Percentiles rank a stretch among this genome's conserved stretches.
Conservation (phyloP, 2,113 vertebrate genomes). For the Grammatotria lemairii region DNA sequence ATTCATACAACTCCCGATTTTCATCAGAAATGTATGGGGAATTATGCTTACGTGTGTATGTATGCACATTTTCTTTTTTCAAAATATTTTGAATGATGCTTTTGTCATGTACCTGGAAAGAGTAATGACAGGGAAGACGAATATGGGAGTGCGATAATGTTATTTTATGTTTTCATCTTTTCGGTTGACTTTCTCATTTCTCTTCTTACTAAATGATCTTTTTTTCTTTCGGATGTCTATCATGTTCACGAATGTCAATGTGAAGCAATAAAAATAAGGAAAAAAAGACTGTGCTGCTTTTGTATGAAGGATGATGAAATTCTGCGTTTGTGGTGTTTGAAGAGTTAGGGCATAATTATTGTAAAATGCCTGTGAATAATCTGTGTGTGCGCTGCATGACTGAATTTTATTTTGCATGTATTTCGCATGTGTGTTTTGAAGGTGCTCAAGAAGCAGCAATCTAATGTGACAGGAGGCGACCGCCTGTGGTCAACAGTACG, state of each 20-base stretch:
- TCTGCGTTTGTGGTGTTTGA: not conserved
- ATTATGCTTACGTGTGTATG: not conserved
- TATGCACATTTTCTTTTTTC: not conserved
- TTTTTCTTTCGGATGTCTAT: not conserved
- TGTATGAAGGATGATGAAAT: not conserved
- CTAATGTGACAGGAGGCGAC: not conserved
- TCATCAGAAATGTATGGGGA: not conserved
- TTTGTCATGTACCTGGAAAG: not conserved
- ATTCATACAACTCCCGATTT: fast-evolving
- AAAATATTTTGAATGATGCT: not conserved
- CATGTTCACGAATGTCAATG: not conserved
- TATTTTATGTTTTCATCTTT: not conserved
- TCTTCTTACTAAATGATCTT: not conserved
- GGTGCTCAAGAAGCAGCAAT: not conserved
- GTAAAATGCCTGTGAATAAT: not conserved
- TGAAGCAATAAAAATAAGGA: not conserved
- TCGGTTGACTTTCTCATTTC: not conserved
- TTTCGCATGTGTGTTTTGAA: not conserved
- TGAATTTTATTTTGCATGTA: not conserved
- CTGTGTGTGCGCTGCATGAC: not conserved
- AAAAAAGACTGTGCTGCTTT: not conserved
- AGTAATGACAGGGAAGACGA: not conserved
- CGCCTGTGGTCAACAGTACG: not conserved
- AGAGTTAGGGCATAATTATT: not conserved
- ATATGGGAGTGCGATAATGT: fast-evolving